Base-by-base conservation (phyloP, 1,140 invertebrate species). In the Sinonovacula constricta region DNA sequence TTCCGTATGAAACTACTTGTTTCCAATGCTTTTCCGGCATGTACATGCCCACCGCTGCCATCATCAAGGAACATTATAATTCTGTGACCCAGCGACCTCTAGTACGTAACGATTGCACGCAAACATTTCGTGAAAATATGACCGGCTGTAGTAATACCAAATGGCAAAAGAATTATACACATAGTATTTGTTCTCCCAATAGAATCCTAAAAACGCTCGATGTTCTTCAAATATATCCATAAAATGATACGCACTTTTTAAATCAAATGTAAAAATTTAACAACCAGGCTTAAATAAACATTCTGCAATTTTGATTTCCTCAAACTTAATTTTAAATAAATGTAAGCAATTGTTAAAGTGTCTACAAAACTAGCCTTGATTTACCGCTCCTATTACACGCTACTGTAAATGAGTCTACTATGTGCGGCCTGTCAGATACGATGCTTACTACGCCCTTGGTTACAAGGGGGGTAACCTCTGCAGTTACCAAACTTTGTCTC, bases 1-100 rank as follows among this genome's bases (percentile, higher is more conserved):
- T 30, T 22, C 22, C 31, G 31, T 15, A 65, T 39, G 53, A 51
- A 36, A 15, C 31, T 15, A 60, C 69, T 72, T 30, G 39, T 33
- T 26, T 56, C 3, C 3, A 33, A 26, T 18, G 39, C 54, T 30
- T 12, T 28, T n/a, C 70, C 63, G 57, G 22, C 57, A 60, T 68
- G 28, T 3, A 49, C 24, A 28, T 45, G 59, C 10, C 69, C 75
- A 22, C 63, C 80, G 36, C 79, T 59, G 26, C 80, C 76, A 39
- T 82, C 80, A 54, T 82, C 76, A 33, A 78, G 22, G 60, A 54
- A 81, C 70, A 81, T 81, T n/a, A 81, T 65, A 15, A 79, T n/a
- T 59, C 18, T 74, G 22, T 68, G 60, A 1, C 75, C 65, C 24
- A 26, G 2, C 15, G 68, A 36, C 53, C 70, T 57, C 2, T 62